Evolutionary conservation across 2,113 vertebrate genomes (phyloP).

Genomic region (Ascaphus truei): DNA sequence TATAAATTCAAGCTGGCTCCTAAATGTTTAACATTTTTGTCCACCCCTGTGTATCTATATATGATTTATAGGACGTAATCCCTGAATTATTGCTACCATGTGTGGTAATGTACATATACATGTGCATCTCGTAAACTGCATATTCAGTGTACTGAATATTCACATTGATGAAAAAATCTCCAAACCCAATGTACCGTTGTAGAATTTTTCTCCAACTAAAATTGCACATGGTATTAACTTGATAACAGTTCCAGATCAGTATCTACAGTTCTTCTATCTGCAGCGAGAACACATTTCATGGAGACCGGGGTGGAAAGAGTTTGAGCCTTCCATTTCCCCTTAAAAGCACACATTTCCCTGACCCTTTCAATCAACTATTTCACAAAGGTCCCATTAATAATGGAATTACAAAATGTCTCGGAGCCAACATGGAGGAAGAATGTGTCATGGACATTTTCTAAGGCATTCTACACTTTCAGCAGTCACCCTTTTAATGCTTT

Average conservation of each 20-base stretch:
- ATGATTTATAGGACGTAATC: too few relatives aligned
- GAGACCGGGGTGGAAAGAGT: not conserved
- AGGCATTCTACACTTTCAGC: not conserved
- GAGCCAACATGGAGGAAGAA: not conserved
- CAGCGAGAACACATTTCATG: not conserved
- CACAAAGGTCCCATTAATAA: not conserved
- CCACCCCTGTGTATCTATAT: too few relatives aligned
- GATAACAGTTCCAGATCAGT: not conserved
- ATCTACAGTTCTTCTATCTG: not conserved
- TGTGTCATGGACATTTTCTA: not conserved
- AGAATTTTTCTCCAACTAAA: not conserved
- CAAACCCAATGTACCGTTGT: not conserved
- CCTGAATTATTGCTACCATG: too few relatives aligned
- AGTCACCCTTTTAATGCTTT: slow-evolving; percentile 16
- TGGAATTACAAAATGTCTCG: slow-evolving; percentile 3
- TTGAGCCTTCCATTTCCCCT: not conserved
- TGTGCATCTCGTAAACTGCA: too few relatives aligned
- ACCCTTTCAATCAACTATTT: slow-evolving; percentile 11
- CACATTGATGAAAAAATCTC: too few relatives aligned
- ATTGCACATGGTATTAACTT: not conserved
- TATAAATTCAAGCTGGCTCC: too few relatives aligned
- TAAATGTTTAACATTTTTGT: too few relatives aligned
- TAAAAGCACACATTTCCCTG: slow-evolving; percentile 4
- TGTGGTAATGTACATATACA: too few relatives aligned
- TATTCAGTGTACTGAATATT: too few relatives aligned